Base-by-base conservation (phyloP, 2,113 vertebrate genomes). In the Nerophis ophidion region DNA sequence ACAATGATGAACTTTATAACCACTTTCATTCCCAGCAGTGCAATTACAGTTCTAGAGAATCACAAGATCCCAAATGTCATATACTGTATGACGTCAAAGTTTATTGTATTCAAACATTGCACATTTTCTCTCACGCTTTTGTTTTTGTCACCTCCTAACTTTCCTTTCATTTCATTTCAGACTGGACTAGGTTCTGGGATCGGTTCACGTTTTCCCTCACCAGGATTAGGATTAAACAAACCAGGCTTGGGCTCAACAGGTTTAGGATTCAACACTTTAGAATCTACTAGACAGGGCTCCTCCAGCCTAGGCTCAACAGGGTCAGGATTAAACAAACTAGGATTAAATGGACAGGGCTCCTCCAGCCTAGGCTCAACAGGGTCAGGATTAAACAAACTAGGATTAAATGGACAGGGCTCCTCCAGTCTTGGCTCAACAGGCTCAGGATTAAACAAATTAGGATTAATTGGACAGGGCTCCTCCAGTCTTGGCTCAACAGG, bases 101-200 rank as follows among this genome's bases (percentile, higher is more conserved):
- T 42, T 42, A 3, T 42, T 42, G n/a, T 42, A 7, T 10, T 42
- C 10, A 44, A 44, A 12, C 9, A 44, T 44, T 44, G 40, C 12
- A 44, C 40, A 44, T 12, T 44, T 44, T 12, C 9, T 44, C 3
- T 44, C 11, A 44, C 12, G 3, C 26, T 26, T 26, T 34, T 9
- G 11, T 48, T 35, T 2, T 57, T 38, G 40, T 17, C 1, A 40
- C n/a, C 46, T 33, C 7, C 60, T 57, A 59, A 74, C 15, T 16
- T n/a, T 61, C 0, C 1, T 65, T 17, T 45, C 3, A 13, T 68
- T 60, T 54, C 0, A 51, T 74, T 81, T 65, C 66, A 84, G 80
- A 4, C 17, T 34, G 44, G 42, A 5, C 0, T 15, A 5, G 9
- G 8, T 14, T 9, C 33, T 3, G 54, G 61, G 34, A 16, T 50